Percentiles rank a stretch among this genome's conserved stretches.
Conservation (phyloP, 2,113 vertebrate genomes). For the Sorex araneus region DNA sequence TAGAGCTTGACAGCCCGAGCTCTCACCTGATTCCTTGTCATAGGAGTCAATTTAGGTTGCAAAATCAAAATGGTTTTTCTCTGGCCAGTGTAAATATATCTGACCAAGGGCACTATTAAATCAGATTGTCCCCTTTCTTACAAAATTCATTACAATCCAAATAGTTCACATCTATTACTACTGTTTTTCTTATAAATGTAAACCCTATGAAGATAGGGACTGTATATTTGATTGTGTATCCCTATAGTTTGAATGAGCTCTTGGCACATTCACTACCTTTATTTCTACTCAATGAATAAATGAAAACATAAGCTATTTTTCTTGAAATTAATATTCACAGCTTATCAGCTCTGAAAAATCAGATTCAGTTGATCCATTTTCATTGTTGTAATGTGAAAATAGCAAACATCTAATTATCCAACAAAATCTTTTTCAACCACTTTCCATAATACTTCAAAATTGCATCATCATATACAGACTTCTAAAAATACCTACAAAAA, state of each 20-base stretch:
- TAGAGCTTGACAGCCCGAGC: too few relatives aligned
- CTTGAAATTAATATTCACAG: not conserved
- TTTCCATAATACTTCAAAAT: too few relatives aligned
- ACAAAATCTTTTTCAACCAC: not conserved
- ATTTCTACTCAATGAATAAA: not conserved
- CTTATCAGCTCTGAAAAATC: not conserved
- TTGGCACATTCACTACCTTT: too few relatives aligned
- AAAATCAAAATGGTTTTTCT: not conserved
- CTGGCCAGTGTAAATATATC: not conserved
- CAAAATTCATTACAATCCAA: not conserved
- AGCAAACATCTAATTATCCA: not conserved
- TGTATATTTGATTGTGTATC: not conserved
- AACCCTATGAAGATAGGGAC: not conserved
- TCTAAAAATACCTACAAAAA: not conserved
- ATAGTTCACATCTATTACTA: not conserved
- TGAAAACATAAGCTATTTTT: not conserved
- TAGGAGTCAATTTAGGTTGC: too few relatives aligned
- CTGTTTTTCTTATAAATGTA: not conserved
- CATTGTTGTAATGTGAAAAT: not conserved
- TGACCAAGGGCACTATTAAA: not conserved
- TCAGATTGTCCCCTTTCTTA: not conserved
- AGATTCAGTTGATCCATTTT: not conserved
- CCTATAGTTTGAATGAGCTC: not conserved
- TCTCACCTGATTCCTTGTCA: too few relatives aligned
- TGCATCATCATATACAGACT: too few relatives aligned